Percentiles rank a stretch among this genome's conserved stretches.
Conservation (phyloP, 1,140 invertebrate species). For the Aphelenchoides avenae region DNA sequence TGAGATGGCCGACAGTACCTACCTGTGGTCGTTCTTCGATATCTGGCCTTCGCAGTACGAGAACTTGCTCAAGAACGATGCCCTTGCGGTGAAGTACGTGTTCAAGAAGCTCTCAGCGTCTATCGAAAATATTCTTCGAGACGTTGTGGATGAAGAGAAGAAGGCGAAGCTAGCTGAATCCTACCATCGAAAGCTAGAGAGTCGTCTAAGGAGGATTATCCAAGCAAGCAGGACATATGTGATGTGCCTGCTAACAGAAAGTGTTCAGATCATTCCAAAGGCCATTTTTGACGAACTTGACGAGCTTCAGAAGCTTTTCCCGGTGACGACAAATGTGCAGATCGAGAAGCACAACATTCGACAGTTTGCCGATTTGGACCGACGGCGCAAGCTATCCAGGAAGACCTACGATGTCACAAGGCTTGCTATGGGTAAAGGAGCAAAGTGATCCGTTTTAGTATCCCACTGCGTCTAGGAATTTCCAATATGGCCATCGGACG, state of each 20-base stretch:
- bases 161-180: constrained; percentile 17
- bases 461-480: constrained; percentile 28
- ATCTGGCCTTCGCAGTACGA: constrained; percentile 17
- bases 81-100: constrained; percentile 39
- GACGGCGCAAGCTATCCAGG: constrained; percentile 30
- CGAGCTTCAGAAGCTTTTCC: constrained; percentile 36
- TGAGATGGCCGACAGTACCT: constrained; percentile 16
- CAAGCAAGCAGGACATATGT: constrained; percentile 23
- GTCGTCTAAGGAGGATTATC: constrained; percentile 27
- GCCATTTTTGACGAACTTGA: constrained; percentile 42
- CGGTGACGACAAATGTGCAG: constrained; percentile 18
- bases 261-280: constrained; percentile 39
- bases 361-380: constrained; percentile 35
- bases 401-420: constrained; percentile 47
- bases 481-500: constrained; percentile 40
- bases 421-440: constrained; percentile 22
- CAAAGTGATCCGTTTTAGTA: neutral
- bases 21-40: constrained; percentile 27
- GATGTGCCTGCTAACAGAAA: neutral
- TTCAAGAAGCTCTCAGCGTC: constrained; percentile 36
- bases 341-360: constrained; percentile 29
- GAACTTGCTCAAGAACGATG: constrained; percentile 33
- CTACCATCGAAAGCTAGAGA: constrained; percentile 38
- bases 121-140: constrained; percentile 15
- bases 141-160: constrained; percentile 12